Evolutionary conservation across 2,797 vertebrate species (phyloP), one percentile per base, ranked within the genome.

Genomic region (Gouania willdenowi): DNA sequence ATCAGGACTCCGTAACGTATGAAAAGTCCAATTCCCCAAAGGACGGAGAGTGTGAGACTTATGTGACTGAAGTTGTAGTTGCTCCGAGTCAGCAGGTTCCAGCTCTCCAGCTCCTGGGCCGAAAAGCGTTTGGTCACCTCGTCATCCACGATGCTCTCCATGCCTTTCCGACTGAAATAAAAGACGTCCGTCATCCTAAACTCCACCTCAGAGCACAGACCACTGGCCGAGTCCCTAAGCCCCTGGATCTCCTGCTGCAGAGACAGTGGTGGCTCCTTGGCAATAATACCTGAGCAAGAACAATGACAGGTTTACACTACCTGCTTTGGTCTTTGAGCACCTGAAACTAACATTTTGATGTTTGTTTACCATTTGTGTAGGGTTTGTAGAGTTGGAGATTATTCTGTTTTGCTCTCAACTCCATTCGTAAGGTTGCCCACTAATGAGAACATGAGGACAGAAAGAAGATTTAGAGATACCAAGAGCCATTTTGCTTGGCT

Each of bases 61-160:
- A 95, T 92, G 3, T 94, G 90, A 15, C 90, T 90, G 75, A 96
- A 94, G 79, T 93, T 94, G 68, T 91, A 92, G 79, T 92, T 94
- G 81, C 91, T 97, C 53, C 94, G 88, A 28, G 92, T 97, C 77
- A 97, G 86, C 46, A 97, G 72, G 71, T 98, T 97, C 94, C 94
- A 98, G 43, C 90, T 93, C 71, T 95, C 91, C 66, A 96, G 59
- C 63, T 98, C 93, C 70, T 95, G 93, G 0, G 91, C 90, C 0
- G 92, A 92, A 66, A 98, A 97, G 36, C 92, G 81, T 57, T 95
- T 94, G 49, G 92, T 97, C 85, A 98, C 93, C 64, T 98, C 93
- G 4, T 97, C 95, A 0, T 98, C 93, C 84, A 95, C 90, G 21
- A 97, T 95, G 79, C 90, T 95, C 82, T 94, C 93, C 7, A 94